Conservation (phyloP, 2,888 invertebrate genomes). For the Cosmorhoe ocellata region DNA sequence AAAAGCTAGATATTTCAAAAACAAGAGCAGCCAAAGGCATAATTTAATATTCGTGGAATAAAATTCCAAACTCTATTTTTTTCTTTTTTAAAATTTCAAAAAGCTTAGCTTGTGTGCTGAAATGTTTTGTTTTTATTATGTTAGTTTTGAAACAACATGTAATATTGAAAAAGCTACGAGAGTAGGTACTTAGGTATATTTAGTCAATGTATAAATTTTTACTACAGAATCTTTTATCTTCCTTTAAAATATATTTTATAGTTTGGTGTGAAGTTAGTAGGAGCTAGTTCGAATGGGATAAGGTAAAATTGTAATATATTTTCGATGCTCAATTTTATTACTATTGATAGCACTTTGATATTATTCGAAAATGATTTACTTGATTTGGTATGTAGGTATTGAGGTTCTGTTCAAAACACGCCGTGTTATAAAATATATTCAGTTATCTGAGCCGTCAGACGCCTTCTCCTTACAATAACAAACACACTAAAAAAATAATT, state of each 20-base stretch:
- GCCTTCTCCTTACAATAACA: too few relatives aligned
- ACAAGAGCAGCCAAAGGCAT: conserved; percentile 18
- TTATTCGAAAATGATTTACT: too few relatives aligned
- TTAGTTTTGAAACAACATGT: neutral
- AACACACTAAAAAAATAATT: too few relatives aligned
- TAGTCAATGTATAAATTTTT: too few relatives aligned
- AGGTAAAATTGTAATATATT: conserved; percentile 4
- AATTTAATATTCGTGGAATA: conserved; percentile 21
- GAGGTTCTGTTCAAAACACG: too few relatives aligned
- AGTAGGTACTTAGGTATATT: too few relatives aligned
- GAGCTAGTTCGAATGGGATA: conserved; percentile 5
- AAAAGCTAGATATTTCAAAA: conserved; percentile 5
- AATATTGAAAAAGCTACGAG: too few relatives aligned
- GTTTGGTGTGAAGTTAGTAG: conserved; percentile 16
- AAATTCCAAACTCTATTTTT: conserved; percentile 27
- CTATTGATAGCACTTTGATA: too few relatives aligned
- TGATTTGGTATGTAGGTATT: too few relatives aligned
- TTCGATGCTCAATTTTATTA: conserved; percentile 10
- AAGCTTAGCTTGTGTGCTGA: conserved; percentile 15
- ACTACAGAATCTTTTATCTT: conserved; percentile 22
- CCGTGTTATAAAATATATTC: too few relatives aligned
- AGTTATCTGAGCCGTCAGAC: too few relatives aligned
- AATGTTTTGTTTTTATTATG: conserved; percentile 4
- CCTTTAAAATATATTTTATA: conserved; percentile 12
- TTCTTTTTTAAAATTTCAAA: neutral